These are phyloP conservation scores for Pao palembangensis DNA, from an alignment of 2,113 vertebrate genomes.

Conservation along the genomic window DNA sequence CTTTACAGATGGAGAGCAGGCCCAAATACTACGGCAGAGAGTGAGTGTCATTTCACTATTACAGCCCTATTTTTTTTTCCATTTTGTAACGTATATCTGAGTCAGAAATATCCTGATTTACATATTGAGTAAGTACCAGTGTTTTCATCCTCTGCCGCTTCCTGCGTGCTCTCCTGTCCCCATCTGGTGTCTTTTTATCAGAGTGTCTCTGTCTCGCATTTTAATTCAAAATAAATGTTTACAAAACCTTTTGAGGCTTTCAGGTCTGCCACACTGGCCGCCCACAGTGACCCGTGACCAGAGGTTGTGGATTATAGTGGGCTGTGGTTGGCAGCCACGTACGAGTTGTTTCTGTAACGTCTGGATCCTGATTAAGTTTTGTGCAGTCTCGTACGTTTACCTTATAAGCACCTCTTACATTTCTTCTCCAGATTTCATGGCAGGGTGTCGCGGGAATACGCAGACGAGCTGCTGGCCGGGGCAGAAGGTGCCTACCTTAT, in stretches of 20 bases:
- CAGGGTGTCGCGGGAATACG: conserved; percentile 91
- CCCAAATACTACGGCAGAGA: conserved; percentile 99
- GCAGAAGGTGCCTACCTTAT: conserved; percentile 94
- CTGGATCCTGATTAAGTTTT: no score
- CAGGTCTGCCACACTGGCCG: no score
- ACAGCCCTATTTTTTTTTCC: not conserved
- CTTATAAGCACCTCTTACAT: not conserved
- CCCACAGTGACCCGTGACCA: no score
- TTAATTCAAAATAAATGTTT: no score
- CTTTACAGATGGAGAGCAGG: conserved; percentile 89
- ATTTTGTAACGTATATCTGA: not conserved
- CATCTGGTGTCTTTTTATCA: no score
- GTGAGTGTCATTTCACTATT: conserved; percentile 77
- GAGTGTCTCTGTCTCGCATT: no score
- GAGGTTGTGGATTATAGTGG: not conserved
- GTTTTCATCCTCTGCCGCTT: no score
- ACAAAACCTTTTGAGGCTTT: no score
- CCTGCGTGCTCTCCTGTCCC: no score
- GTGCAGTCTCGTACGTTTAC: no score
- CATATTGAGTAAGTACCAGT: no score
- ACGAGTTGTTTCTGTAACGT: not conserved
- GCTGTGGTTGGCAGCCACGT: not conserved
- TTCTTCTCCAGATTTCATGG: conserved; percentile 88
- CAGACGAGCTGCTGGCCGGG: conserved; percentile 85
- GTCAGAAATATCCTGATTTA: no score